phyloP scores from a whole-genome alignment of 2,797 vertebrate species.

The Xenops minutus region DNA sequence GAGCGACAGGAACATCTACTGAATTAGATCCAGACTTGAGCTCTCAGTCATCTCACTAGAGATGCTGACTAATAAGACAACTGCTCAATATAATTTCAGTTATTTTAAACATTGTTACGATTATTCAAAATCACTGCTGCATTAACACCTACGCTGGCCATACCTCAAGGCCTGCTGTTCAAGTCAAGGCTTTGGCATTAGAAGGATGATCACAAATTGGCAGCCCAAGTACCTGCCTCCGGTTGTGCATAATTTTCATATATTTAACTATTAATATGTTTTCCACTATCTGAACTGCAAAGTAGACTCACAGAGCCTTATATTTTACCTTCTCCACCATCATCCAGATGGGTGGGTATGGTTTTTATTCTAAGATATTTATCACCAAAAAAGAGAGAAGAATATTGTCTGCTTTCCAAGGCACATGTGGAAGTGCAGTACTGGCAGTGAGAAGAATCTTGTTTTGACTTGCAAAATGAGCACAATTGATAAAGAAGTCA shows the following conservation, averaged over 20 bases:
- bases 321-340: neutral
- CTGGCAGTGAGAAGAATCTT: neutral
- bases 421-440: neutral
- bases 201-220: neutral
- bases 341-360: neutral
- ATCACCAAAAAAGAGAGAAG: neutral
- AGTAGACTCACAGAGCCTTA: neutral
- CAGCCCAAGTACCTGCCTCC: neutral
- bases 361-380: neutral
- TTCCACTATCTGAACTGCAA: neutral
- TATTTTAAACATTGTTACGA: neutral
- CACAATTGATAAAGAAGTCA: slow-evolving; percentile 39
- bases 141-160: neutral
- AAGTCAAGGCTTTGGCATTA: neutral
- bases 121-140: neutral
- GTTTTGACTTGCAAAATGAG: slow-evolving; percentile 57
- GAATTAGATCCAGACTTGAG: neutral
- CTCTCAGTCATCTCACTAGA: neutral
- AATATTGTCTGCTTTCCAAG: slow-evolving; percentile 8
- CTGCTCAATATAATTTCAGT: neutral
- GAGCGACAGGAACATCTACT: neutral
- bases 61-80: neutral
- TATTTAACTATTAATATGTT: neutral
- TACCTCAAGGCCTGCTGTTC: neutral
- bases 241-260: neutral